Conservation (phyloP, 2,797 vertebrate genomes). For the Dromococcyx pavoninus region DNA sequence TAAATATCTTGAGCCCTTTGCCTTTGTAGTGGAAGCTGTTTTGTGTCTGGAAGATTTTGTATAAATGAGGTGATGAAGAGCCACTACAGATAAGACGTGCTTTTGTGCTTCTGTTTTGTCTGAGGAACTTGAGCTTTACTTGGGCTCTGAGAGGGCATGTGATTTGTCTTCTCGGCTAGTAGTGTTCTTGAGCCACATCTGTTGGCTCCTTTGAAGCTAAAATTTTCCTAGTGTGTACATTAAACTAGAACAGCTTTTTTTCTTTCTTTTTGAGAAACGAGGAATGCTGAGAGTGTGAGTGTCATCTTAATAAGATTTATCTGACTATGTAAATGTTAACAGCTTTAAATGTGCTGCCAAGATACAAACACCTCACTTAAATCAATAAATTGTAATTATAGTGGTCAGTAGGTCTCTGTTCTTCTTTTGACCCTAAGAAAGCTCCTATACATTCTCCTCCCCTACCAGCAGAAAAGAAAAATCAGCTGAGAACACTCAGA, state of each 20-base stretch:
- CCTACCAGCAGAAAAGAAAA: neutral
- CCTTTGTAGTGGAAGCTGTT: neutral
- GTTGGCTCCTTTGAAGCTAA: neutral
- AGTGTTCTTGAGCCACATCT: neutral
- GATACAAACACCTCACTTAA: slow-evolving; percentile 26
- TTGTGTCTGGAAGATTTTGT: neutral
- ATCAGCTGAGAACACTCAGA: neutral
- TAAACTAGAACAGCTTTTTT: neutral
- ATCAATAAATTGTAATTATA: slow-evolving; percentile 60
- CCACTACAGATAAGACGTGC: neutral
- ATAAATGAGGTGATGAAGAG: neutral
- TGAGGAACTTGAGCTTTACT: neutral
- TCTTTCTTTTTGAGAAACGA: neutral
- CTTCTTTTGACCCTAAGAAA: neutral
- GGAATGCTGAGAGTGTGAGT: neutral
- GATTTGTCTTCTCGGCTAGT: neutral
- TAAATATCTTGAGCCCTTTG: neutral
- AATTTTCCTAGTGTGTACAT: neutral
- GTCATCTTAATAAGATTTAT: slow-evolving; percentile 20
- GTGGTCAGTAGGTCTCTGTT: neutral
- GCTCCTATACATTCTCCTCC: neutral
- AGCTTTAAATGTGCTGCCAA: slow-evolving; percentile 9
- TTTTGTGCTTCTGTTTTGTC: slow-evolving; percentile 9
- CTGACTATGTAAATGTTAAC: slow-evolving; percentile 26
- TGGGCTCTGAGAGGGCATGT: neutral